Base-by-base conservation (phyloP, 2,113 vertebrate genomes). In the Entosphenus tridentatus region DNA sequence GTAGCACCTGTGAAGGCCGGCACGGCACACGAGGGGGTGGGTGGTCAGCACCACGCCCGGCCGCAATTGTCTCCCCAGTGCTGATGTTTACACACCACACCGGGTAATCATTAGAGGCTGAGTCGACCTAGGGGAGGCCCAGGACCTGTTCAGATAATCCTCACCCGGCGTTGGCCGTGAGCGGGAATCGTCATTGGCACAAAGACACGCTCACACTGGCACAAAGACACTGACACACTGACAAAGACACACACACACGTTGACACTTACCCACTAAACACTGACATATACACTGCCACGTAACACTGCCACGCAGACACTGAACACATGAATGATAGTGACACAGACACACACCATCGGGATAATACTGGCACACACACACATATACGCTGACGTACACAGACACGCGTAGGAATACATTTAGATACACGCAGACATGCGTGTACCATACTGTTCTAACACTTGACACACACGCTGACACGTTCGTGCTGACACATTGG, bases 371-470 rank as follows among this genome's bases (percentile, higher is more conserved):
- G 8, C 58, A 62, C 58, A 62, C 18, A 62, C 58, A 62, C 18
- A 62, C 58, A 62, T 59, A 59, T 62, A 62, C 58, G 18, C 58
- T 14, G 13, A 62, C 58, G 18, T 62, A 62, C 58, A 62, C 58
- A 62, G 12, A 62, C 58, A 62, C 12, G 58, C 16, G 16, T 16
- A 62, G 12, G 4, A 13, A 62, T 16, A 62, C 58, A 62, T 16
- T 13, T 62, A 62, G 12, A 62, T 16, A 62, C 58, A 62, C 21
- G 21, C 21, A 39, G 39, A 39, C 6, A 1, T 39, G 39, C 39
- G 39, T 39, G 39, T 39, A 39, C 39, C 39, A 39, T 39, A 39
- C 39, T 39, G 39, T 39, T 39, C 4, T 39, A 39, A 39, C 39
- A 39, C 39, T 39, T 7, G 39, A 39, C 39, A 5, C 39, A 39